phyloP scores from a whole-genome alignment of 1,140 invertebrate species.

The Ectropis grisescens region DNA sequence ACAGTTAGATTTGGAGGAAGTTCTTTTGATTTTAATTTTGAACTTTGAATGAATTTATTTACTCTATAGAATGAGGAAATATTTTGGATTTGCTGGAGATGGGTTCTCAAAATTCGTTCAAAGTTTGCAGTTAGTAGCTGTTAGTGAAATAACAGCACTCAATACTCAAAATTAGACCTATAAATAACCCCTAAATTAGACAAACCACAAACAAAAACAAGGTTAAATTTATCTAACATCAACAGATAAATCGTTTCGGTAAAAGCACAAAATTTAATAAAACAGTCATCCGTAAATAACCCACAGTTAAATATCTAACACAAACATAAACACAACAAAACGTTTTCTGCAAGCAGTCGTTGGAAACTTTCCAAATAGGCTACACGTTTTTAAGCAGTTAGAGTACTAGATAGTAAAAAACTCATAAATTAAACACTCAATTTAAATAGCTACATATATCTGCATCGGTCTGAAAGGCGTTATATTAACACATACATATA shows the following conservation, averaged over 20 bases:
- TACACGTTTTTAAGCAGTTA: slow-evolving; percentile 1
- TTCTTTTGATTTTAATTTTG: slow-evolving; percentile 9
- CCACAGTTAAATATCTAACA: slow-evolving; percentile 3
- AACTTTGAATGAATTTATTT: slow-evolving; percentile 51
- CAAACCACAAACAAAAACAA: too few relatives aligned
- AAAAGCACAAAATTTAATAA: slow-evolving; percentile 3
- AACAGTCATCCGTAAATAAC: slow-evolving; percentile 10
- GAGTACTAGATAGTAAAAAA: too few relatives aligned
- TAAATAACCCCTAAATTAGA: too few relatives aligned
- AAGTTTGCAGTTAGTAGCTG: slow-evolving; percentile 66
- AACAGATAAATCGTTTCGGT: slow-evolving; percentile 1
- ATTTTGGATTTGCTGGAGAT: too few relatives aligned
- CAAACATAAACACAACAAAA: slow-evolving; percentile 3
- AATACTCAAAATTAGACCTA: slow-evolving; percentile 39
- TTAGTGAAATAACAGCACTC: slow-evolving; percentile 65
- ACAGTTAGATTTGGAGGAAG: slow-evolving; percentile 50
- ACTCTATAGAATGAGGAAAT: too few relatives aligned
- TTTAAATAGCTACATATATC: too few relatives aligned
- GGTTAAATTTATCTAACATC: too few relatives aligned
- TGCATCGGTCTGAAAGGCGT: too few relatives aligned
- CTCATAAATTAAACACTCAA: too few relatives aligned
- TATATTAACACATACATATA: too few relatives aligned
- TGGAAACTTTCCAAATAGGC: slow-evolving; percentile 6
- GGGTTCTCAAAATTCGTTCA: slow-evolving; percentile 38
- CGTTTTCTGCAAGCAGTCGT: neutral